Evolutionary conservation across 2,888 invertebrate species (phyloP).

Genomic region (Lepidochitona cinerea): DNA sequence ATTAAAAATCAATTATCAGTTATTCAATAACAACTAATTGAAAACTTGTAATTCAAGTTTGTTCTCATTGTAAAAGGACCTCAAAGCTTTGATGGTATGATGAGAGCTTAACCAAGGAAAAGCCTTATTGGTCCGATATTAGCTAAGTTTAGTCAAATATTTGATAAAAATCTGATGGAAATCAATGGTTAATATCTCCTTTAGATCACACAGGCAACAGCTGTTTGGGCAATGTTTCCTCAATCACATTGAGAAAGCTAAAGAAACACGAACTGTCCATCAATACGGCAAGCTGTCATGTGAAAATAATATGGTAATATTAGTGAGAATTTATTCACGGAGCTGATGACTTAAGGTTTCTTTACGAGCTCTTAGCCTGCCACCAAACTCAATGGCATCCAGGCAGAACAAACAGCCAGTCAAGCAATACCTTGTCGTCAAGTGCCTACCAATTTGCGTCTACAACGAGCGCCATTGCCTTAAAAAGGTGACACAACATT

Average conservation of each 20-base stretch:
- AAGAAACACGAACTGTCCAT: not conserved
- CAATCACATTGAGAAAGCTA: not conserved
- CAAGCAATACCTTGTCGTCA: not conserved
- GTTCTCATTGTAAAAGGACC: no score
- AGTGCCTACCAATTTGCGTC: not conserved
- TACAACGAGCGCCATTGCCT: not conserved
- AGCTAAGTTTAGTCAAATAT: no score
- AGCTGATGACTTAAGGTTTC: not conserved
- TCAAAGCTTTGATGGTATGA: no score
- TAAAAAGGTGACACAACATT: not conserved
- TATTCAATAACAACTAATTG: no score
- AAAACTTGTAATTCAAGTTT: no score
- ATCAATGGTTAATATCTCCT: not conserved
- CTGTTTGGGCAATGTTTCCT: not conserved
- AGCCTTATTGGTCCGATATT: no score
- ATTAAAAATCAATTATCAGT: no score
- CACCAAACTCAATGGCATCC: not conserved
- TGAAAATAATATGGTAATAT: slow-evolving; percentile 5
- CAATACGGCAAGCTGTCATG: slow-evolving; percentile 6
- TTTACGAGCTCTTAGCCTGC: not conserved
- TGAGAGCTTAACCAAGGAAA: no score
- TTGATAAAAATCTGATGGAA: no score
- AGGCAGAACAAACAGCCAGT: not conserved
- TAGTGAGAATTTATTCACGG: not conserved
- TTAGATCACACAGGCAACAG: not conserved